phyloP scores from a whole-genome alignment of 2,113 vertebrate genomes.

The Zosterops pallidus region DNA sequence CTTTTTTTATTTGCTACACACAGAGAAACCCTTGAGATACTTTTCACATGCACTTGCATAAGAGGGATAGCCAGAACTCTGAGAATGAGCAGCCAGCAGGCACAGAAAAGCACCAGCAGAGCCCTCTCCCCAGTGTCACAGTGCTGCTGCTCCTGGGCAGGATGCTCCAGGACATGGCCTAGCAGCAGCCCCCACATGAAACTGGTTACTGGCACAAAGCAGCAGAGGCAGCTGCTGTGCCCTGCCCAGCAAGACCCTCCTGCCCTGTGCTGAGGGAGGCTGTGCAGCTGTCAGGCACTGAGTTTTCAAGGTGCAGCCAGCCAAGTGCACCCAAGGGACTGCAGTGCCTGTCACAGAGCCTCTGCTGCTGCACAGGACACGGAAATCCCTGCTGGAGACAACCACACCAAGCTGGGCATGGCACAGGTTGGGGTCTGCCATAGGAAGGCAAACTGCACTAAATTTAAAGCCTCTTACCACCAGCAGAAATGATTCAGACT shows the following conservation, averaged over 20 bases:
- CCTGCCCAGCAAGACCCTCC: background rate
- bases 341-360: fast-evolving
- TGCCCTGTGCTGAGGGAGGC: background rate
- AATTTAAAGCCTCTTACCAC: background rate
- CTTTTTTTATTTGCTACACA: background rate
- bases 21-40: background rate
- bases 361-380: fast-evolving
- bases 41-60: background rate
- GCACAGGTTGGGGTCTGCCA: background rate
- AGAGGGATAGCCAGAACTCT: background rate
- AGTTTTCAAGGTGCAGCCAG: fast-evolving
- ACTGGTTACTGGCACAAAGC: background rate
- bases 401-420: fast-evolving
- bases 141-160: background rate
- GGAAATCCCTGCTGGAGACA: background rate
- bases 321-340: background rate
- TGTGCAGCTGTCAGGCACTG: fast-evolving
- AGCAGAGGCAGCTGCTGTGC: background rate
- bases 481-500: background rate
- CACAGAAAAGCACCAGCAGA: background rate
- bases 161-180: background rate
- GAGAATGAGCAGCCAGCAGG: background rate
- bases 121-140: background rate
- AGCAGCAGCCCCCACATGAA: background rate
- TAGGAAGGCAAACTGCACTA: background rate